These are phyloP conservation scores for Osedax frankpressi DNA, from an alignment of 2,888 invertebrate genomes.

Conservation along the genomic window DNA sequence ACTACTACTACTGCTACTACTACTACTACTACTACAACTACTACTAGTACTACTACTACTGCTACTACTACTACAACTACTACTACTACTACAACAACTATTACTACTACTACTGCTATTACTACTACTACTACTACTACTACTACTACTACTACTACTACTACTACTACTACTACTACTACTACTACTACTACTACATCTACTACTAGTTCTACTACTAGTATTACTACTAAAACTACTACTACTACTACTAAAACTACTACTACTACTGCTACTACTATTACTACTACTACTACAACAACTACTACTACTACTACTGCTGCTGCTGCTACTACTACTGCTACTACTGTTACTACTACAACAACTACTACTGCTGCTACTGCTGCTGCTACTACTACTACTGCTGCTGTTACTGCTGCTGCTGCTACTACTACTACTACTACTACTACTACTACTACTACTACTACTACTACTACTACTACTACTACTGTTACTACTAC, in stretches of 20 bases:
- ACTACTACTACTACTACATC: slow-evolving; percentile 9
- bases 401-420: neutral
- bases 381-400: slow-evolving; percentile 8
- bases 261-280: slow-evolving; percentile 10
- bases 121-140: slow-evolving; percentile 12
- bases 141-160: neutral
- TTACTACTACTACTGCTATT: slow-evolving; percentile 9
- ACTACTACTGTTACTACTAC: slow-evolving; percentile 9
- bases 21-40: slow-evolving; percentile 7
- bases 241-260: slow-evolving; percentile 9
- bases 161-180: neutral
- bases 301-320: slow-evolving; percentile 12
- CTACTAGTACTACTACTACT: slow-evolving; percentile 8
- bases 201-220: slow-evolving; percentile 8
- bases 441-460: slow-evolving; percentile 12
- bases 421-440: slow-evolving; percentile 11
- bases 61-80: slow-evolving; percentile 6
- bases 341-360: slow-evolving; percentile 5
- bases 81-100: neutral
- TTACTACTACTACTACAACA: slow-evolving; percentile 6
- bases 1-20: slow-evolving; percentile 12
- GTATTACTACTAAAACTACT: slow-evolving; percentile 6
- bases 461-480: slow-evolving; percentile 7
- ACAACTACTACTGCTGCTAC: slow-evolving; percentile 9
- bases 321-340: slow-evolving; percentile 8